Base-by-base conservation (phyloP, 2,888 invertebrate species). In the Sympetrum striolatum region DNA sequence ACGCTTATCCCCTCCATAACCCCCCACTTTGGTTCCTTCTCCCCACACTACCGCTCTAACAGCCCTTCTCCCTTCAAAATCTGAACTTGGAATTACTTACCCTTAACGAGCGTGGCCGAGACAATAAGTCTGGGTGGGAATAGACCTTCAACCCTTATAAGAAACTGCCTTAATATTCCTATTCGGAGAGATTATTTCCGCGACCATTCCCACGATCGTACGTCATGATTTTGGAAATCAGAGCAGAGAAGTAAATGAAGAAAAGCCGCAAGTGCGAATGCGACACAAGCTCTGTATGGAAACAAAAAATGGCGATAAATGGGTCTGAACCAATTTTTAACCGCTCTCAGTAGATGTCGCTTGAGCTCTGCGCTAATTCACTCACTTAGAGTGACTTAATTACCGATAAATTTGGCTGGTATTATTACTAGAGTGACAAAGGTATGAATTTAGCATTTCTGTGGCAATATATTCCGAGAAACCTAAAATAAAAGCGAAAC, bases 71-170 rank as follows among this genome's bases (percentile, higher is more conserved):
- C 58, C 53, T 35, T 58, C 82, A 22, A 60, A 86, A 64, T 37
- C 60, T 86, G 22, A 35, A 60, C 60, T 53, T 58, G 18, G 35
- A 86, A 60, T 86, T 86, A 35, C 60, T n/a, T 18, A 53, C 37
- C 60, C 37, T 86, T 86, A 86, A 86, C 86, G 86, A 86, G 86
- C 86, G 15, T 31, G 31, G 86, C 12, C 60, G 53, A 86, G 86
- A 86, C 86, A 86, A 86, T 86, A 60, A 60, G 86, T 86, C 86
- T 31, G 60, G 86, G 37, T 14, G 8, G 60, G 37, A 6, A 58
- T 58, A 60, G 22, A n/a, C 60, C 60, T 31, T 73, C 58, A n/a
- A 25, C 35, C 53, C 82, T 22, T n/a, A 58, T 31, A 86, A 86
- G 86, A 86, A 86, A 86, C 37, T 14, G 58, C 12, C 25, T 73